These are phyloP conservation scores for Gila robusta DNA, from an alignment of 2,797 vertebrate genomes.

Conservation along the genomic window DNA sequence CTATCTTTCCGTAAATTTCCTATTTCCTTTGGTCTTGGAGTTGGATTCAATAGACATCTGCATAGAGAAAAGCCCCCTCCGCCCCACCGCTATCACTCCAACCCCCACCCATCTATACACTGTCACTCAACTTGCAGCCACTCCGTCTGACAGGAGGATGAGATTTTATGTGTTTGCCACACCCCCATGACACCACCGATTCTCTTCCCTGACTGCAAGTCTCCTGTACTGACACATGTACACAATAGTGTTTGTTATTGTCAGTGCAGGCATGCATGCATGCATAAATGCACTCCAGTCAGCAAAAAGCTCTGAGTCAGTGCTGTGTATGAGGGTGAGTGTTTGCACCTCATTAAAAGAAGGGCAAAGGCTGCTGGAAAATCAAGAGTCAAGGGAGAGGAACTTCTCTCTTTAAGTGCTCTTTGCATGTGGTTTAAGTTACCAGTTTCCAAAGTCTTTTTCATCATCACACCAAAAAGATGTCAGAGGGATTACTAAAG, in stretches of 20 bases:
- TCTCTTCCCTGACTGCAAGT: conserved; percentile 39
- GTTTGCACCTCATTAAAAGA: conserved; percentile 52
- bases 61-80: conserved; percentile 15
- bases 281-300: conserved; percentile 1
- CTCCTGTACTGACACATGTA: conserved; percentile 18
- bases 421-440: conserved; percentile 51
- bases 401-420: conserved; percentile 46
- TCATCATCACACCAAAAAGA: conserved; percentile 7
- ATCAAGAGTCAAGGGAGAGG: conserved; percentile 37
- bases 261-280: background rate
- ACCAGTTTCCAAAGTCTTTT: conserved; percentile 17
- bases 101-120: conserved; percentile 56
- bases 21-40: conserved; percentile 69
- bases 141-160: conserved; percentile 67
- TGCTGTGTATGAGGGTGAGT: conserved; percentile 3
- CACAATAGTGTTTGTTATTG: conserved; percentile 1
- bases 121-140: conserved; percentile 74
- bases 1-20: conserved; percentile 71
- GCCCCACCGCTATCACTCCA: conserved; percentile 29
- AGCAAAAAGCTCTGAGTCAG: conserved; percentile 1
- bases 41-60: conserved; percentile 28
- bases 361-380: conserved; percentile 46
- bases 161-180: conserved; percentile 77
- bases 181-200: conserved; percentile 49
- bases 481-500: conserved; percentile 42